A percentile compares a stretch with the other conserved stretches of the same genome.
Conservation (phyloP, 2,888 invertebrate genomes). For the Toxonevra muliebris region DNA sequence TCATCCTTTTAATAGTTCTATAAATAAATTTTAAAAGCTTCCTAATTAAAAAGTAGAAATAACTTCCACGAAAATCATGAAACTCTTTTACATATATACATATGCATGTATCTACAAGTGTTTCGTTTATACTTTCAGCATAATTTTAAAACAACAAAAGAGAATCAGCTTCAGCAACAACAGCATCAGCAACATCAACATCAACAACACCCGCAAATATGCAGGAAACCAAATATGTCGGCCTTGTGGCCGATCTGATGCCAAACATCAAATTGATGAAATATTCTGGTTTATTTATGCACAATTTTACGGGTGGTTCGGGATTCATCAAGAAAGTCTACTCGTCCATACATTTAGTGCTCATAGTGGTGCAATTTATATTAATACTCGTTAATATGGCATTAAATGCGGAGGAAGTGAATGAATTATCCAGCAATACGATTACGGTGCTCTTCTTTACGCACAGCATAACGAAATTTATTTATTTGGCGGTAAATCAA, state of each 20-base stretch:
- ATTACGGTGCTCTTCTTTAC: conserved; percentile 84
- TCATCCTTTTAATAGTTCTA: too few species aligned
- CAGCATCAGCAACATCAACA: not conserved
- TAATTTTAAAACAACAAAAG: too few species aligned
- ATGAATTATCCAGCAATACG: conserved; percentile 78
- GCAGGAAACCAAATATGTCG: conserved; percentile 65
- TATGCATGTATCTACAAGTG: too few species aligned
- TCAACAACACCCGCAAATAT: conserved; percentile 36
- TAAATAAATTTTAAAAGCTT: too few species aligned
- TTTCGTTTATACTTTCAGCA: too few species aligned
- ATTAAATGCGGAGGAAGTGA: conserved; percentile 78
- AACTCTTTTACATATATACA: too few species aligned
- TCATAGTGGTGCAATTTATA: conserved; percentile 72
- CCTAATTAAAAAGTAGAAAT: too few species aligned
- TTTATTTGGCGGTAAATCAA: conserved; percentile 77
- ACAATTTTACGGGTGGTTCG: conserved; percentile 77
- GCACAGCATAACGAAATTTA: conserved; percentile 78
- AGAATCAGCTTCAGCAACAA: too few species aligned
- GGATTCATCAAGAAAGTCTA: conserved; percentile 71
- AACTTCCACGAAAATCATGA: too few species aligned
- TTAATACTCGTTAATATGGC: conserved; percentile 76
- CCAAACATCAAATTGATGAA: conserved; percentile 85
- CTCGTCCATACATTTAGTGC: conserved; percentile 70
- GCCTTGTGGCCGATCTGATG: conserved; percentile 85
- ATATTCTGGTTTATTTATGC: conserved; percentile 79